Conservation (phyloP, 2,113 vertebrate genomes). For the Brachyistius frenatus region DNA sequence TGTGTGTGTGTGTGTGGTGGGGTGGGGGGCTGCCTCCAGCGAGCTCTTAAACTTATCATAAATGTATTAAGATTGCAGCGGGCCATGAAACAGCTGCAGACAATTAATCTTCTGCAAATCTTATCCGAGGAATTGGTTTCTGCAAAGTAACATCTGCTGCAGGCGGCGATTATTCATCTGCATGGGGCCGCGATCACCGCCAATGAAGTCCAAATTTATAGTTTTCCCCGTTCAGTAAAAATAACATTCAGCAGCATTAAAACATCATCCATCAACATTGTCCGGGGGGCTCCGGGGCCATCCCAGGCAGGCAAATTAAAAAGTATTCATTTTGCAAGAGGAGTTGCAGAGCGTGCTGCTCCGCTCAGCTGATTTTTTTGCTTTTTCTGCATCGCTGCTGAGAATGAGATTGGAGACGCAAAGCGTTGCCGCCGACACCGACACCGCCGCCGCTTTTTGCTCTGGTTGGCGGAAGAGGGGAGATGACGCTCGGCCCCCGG, state of each 20-base stretch:
- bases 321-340: constrained; percentile 95
- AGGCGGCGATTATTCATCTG: constrained; percentile 98
- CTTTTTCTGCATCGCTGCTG: constrained; percentile 62
- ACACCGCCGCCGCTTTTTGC: constrained; percentile 23
- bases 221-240: constrained; percentile 99
- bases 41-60: constrained; percentile 99
- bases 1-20: constrained; percentile 47
- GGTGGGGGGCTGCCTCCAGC: constrained; percentile 90
- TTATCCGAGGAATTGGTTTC: constrained; percentile 97
- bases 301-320: constrained; percentile 92
- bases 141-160: constrained; percentile 96
- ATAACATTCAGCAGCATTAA: constrained; percentile 99
- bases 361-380: constrained; percentile 78
- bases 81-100: constrained; percentile 99
- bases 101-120: constrained; percentile 99
- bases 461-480: constrained; percentile 53
- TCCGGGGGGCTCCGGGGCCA: constrained; percentile 87
- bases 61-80: constrained; percentile 99
- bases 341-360: constrained; percentile 89
- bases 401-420: constrained; percentile 83
- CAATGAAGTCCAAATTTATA: constrained; percentile 99
- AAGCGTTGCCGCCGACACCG: constrained; percentile 24
- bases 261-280: constrained; percentile 99
- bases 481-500: constrained; percentile 52
- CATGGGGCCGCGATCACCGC: constrained; percentile 93